Percentiles rank a stretch among this genome's conserved stretches.
Evolutionary conservation across 2,113 vertebrate species (phyloP).

Genomic region (Melospiza melodia): DNA sequence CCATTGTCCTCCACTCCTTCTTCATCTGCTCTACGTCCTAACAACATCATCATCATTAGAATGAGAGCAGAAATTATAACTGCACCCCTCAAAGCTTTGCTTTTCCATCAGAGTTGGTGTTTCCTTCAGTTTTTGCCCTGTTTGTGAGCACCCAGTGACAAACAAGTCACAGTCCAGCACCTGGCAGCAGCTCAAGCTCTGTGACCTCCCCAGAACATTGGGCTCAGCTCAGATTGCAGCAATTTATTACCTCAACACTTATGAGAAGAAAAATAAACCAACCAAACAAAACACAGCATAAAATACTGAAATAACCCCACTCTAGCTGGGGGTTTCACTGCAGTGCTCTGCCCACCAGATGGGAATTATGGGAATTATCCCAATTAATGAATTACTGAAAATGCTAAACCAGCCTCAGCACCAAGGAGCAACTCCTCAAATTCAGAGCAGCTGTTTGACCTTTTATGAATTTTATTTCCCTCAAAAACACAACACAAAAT

Average conservation of each 20-base stretch:
- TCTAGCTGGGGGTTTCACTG: too few relatives aligned
- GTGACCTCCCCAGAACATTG: background rate
- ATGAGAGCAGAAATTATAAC: accelerated
- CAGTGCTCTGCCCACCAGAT: background rate
- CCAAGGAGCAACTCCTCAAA: background rate
- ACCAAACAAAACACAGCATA: background rate
- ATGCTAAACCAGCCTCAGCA: background rate
- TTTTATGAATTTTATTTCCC: background rate
- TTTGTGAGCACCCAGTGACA: background rate
- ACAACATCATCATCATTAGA: background rate
- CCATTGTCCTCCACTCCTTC: constrained; percentile 86
- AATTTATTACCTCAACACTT: background rate
- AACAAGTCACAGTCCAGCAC: background rate
- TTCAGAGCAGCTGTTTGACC: background rate
- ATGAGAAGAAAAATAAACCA: background rate
- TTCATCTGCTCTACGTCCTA: constrained; percentile 83
- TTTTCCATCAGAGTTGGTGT: background rate
- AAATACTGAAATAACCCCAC: background rate
- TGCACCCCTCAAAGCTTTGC: background rate
- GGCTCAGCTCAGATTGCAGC: background rate
- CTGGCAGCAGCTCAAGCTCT: background rate
- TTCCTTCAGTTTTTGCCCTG: background rate
- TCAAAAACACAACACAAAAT: background rate
- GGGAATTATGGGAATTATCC: background rate
- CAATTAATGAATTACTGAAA: background rate